phyloP scores from a whole-genome alignment of 2,888 invertebrate genomes.

The Xiphydria camelus region DNA sequence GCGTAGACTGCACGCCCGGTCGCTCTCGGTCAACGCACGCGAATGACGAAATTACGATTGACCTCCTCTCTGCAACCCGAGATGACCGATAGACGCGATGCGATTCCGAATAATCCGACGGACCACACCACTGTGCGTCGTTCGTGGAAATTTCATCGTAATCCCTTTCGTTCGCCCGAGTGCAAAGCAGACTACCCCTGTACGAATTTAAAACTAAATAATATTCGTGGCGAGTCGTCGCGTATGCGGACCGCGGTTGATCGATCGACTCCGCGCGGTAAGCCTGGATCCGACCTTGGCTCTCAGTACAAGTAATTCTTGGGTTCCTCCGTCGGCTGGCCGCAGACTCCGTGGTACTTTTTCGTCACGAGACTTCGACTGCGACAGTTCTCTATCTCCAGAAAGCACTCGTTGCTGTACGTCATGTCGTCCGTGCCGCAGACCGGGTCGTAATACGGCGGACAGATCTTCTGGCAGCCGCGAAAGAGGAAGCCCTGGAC shows the following conservation, averaged over 20 bases:
- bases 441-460: conserved; percentile 85
- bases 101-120: too few species aligned
- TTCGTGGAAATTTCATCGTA: too few species aligned
- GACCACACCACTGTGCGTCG: too few species aligned
- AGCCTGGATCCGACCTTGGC: not conserved
- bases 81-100: too few species aligned
- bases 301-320: conserved; percentile 82
- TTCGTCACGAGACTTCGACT: conserved; percentile 77
- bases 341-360: conserved; percentile 82
- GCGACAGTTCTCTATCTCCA: conserved; percentile 89
- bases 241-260: not conserved
- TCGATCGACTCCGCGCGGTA: not conserved
- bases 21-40: too few species aligned
- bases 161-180: too few species aligned
- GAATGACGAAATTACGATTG: too few species aligned
- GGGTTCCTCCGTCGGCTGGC: conserved; percentile 81
- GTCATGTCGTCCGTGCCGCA: conserved; percentile 93
- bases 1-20: too few species aligned
- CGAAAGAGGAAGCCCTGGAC: conserved; percentile 82
- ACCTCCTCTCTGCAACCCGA: too few species aligned
- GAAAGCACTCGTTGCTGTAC: conserved; percentile 90
- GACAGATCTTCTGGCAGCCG: conserved; percentile 85
- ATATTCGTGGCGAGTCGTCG: not conserved
- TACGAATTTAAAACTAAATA: too few species aligned
- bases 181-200: too few species aligned